Conservation (phyloP, 1,140 invertebrate species). For the Aphelinus atriplicis region DNA sequence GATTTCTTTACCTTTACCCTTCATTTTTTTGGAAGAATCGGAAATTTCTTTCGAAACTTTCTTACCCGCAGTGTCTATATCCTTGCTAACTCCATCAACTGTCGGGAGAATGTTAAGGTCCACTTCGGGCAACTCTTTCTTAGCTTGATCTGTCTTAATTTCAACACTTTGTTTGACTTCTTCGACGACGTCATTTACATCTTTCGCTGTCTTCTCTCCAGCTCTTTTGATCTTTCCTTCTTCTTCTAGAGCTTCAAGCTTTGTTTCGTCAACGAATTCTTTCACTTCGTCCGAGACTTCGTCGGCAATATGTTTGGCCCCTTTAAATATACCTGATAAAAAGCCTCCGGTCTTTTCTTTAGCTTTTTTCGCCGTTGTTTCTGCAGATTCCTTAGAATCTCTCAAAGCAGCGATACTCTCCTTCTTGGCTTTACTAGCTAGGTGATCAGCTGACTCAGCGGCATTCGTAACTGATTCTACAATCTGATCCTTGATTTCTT, state of each 20-base stretch:
- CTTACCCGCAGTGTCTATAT: slow-evolving; percentile 4
- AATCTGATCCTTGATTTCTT: background rate
- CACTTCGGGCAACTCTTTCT: background rate
- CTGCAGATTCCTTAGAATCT: slow-evolving; percentile 39
- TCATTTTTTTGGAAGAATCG: slow-evolving; percentile 1
- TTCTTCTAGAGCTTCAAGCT: slow-evolving; percentile 40
- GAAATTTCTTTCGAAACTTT: background rate
- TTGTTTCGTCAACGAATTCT: slow-evolving; percentile 48
- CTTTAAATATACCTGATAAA: slow-evolving; percentile 51
- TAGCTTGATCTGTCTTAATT: slow-evolving; percentile 24
- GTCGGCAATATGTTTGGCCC: slow-evolving; percentile 44
- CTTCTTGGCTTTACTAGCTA: too few species aligned
- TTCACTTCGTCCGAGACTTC: slow-evolving; percentile 42
- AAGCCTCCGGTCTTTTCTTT: slow-evolving; percentile 52
- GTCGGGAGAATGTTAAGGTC: too few species aligned
- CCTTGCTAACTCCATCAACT: background rate
- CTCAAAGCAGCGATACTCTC: background rate
- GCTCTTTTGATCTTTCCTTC: slow-evolving; percentile 28
- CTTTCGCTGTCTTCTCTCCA: background rate
- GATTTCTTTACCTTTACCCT: slow-evolving; percentile 5
- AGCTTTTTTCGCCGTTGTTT: slow-evolving; percentile 39
- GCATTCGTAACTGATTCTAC: too few species aligned
- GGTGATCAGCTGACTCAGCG: too few species aligned
- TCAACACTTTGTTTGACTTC: background rate
- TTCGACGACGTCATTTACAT: background rate